Conservation (phyloP, 2,113 vertebrate genomes). For the Paramormyrops kingsleyae region DNA sequence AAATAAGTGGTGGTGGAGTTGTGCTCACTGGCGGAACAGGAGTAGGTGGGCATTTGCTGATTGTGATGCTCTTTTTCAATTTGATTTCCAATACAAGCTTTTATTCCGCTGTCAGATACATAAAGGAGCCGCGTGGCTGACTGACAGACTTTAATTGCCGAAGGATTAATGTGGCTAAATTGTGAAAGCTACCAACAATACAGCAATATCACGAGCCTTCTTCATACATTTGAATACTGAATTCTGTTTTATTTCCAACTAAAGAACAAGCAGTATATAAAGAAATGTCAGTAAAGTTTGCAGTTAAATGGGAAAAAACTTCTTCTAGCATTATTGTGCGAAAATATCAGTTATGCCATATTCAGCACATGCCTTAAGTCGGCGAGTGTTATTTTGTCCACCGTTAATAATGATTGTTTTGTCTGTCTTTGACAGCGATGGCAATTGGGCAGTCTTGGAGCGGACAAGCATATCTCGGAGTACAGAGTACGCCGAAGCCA, state of each 20-base stretch:
- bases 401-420: not conserved
- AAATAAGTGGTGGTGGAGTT: constrained; percentile 1
- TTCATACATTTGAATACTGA: constrained; percentile 6
- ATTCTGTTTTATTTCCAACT: not conserved
- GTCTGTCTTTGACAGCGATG: constrained; percentile 34
- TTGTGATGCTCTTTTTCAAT: constrained; percentile 14
- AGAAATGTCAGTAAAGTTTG: not conserved
- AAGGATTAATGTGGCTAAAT: constrained; percentile 16
- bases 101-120: constrained; percentile 18
- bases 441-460: constrained; percentile 11
- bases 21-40: not conserved
- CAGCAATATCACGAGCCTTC: constrained; percentile 3
- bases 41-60: constrained; percentile 15
- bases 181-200: not conserved
- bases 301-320: not conserved
- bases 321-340: not conserved
- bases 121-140: not conserved
- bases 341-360: not conserved
- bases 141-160: constrained; percentile 17
- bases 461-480: constrained; percentile 38
- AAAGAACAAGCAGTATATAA: not conserved
- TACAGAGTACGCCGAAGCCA: constrained; percentile 27
- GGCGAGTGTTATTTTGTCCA: not conserved
- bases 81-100: constrained; percentile 23
- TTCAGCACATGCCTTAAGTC: not conserved